Evolutionary conservation across 2,888 invertebrate species (phyloP), one percentile per base, ranked within the genome.

Genomic region (Archips crataeganus): DNA sequence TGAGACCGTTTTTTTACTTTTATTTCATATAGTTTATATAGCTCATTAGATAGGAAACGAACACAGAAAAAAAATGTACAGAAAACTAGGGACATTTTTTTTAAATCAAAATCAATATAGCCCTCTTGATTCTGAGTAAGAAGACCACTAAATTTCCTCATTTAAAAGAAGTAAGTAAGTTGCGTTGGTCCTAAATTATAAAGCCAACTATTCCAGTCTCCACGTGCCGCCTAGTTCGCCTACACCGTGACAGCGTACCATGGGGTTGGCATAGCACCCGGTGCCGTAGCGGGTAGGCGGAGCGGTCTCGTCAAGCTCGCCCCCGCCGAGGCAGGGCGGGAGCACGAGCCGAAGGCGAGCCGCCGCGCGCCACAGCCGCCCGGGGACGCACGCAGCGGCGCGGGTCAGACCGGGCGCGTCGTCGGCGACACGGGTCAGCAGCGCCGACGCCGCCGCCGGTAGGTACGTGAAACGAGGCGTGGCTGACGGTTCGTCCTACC

Each of bases 191-290:
- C 3, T 47, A 13, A 47, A 4, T 6, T 39, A 39, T 39, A 39
- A 39, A 45, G 0, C 47, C 54, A 57, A 32, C 54, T 57, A 57
- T 10, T 51, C 6, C 4, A n/a, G 45, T 63, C 45, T 23, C 45
- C 63, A 32, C 13, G 11, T 32, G 47, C 59, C 68, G 68, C 67
- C 67, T 64, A 64, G 61, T 64, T 64, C 77, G 78, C 83, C 83
- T 81, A 83, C 83, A 82, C 83, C 84, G 84, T 82, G 83, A 79
- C 77, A 79, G 80, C 90, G 86, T 93, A 94, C 93, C 93, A 88
- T 88, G 79, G 92, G 89, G 85, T 90, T 88, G 85, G 87, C 88
- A 85, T 92, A 92, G 84, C 90, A 91, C 76, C 88, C 86, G 78
- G 88, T 84, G 71, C 90, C 88, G 80, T 85, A 86, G 78, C 80